These are phyloP conservation scores for Agrypnus murinus DNA, from an alignment of 2,888 invertebrate genomes.

Conservation along the genomic window DNA sequence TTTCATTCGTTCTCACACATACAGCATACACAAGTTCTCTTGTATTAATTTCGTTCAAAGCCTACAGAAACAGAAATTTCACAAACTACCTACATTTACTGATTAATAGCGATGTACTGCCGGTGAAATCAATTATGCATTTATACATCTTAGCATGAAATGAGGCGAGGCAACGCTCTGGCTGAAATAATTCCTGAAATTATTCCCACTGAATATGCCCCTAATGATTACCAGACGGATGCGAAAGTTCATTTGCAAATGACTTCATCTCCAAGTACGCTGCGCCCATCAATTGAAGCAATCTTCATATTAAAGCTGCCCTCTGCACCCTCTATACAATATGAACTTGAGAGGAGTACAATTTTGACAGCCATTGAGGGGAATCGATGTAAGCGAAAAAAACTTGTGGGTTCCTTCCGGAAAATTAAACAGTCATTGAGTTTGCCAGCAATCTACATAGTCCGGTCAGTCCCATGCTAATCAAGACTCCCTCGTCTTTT, in stretches of 20 bases:
- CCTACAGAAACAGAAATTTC: slow-evolving; percentile 33
- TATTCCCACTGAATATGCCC: slow-evolving; percentile 71
- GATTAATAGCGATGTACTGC: slow-evolving; percentile 66
- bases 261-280: slow-evolving; percentile 67
- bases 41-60: slow-evolving; percentile 48
- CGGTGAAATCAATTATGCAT: slow-evolving; percentile 66
- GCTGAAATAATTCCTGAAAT: slow-evolving; percentile 69
- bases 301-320: slow-evolving; percentile 70
- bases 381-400: slow-evolving; percentile 57
- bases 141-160: slow-evolving; percentile 63
- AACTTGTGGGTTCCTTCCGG: slow-evolving; percentile 64
- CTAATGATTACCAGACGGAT: slow-evolving; percentile 69
- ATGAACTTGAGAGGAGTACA: slow-evolving; percentile 67
- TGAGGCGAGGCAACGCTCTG: slow-evolving; percentile 52
- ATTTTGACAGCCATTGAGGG: slow-evolving; percentile 67
- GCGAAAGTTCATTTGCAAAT: slow-evolving; percentile 71
- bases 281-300: slow-evolving; percentile 68
- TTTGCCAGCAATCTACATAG: slow-evolving; percentile 62
- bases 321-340: slow-evolving; percentile 64
- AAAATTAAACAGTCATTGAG: slow-evolving; percentile 64
- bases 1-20: slow-evolving; percentile 2
- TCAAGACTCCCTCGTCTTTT: slow-evolving; percentile 55
- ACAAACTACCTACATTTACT: slow-evolving; percentile 61
- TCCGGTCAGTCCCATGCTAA: slow-evolving; percentile 63
- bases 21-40: slow-evolving; percentile 22